A percentile compares a stretch with the other conserved stretches of the same genome.
These are phyloP conservation scores for Protomyctophum bolini DNA, from an alignment of 2,113 vertebrate species.

Conservation along the genomic window DNA sequence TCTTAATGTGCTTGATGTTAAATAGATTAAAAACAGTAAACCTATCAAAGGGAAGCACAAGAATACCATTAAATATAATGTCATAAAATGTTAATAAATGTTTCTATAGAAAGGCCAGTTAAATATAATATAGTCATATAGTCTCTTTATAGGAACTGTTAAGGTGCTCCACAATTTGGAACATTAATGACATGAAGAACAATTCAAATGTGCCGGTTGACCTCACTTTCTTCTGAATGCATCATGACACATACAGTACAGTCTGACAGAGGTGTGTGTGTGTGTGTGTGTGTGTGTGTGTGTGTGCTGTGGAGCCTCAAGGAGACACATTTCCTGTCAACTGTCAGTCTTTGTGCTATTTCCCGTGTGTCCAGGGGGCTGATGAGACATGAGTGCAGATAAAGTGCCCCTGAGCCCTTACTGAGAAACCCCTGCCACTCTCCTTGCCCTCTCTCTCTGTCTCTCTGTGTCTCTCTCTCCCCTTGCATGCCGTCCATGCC, in stretches of 20 bases:
- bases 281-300: constrained; percentile 35
- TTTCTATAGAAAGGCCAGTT: too few species aligned
- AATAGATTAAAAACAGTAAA: not conserved
- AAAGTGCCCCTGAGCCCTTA: constrained; percentile 65
- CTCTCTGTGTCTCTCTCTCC: constrained; percentile 44
- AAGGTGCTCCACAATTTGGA: not conserved
- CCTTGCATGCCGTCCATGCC: not conserved
- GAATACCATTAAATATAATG: too few species aligned
- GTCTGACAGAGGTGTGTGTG: too few species aligned
- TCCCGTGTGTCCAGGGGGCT: constrained; percentile 52
- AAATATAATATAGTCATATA: too few species aligned
- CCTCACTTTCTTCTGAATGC: too few species aligned
- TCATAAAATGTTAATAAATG: too few species aligned
- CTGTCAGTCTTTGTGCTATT: constrained; percentile 56
- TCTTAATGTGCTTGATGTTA: too few species aligned
- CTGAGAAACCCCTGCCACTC: constrained; percentile 51
- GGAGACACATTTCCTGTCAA: constrained; percentile 64
- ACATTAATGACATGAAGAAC: constrained; percentile 11
- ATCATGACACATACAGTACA: too few species aligned
- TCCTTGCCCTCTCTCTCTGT: constrained; percentile 55
- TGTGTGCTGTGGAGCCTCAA: constrained; percentile 38
- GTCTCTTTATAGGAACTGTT: too few species aligned
- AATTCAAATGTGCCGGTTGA: constrained; percentile 28
- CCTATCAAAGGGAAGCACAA: not conserved
- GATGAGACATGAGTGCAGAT: constrained; percentile 65